Evolutionary conservation across 2,888 invertebrate genomes (phyloP).

Genomic region (Melanchra persicariae): DNA sequence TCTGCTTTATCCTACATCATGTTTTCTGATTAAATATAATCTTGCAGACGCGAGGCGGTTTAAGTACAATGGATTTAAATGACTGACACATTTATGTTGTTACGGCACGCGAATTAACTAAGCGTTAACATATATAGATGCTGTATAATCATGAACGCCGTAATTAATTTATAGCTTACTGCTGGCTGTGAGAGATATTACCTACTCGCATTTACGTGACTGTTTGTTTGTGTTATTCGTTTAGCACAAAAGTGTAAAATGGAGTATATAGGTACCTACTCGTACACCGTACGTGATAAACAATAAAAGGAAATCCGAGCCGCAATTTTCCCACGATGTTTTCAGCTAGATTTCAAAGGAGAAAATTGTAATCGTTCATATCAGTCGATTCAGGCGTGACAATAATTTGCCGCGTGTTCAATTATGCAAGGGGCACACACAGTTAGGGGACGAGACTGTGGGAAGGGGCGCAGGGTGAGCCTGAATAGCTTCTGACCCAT

Average conservation of each 20-base stretch:
- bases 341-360: conserved; percentile 66
- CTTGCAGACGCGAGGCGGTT: conserved; percentile 69
- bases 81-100: conserved; percentile 59
- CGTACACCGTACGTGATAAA: neutral
- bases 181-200: conserved; percentile 31
- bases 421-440: conserved; percentile 88
- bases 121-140: conserved; percentile 32
- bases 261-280: too few relatives aligned
- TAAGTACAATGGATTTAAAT: conserved; percentile 74
- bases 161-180: conserved; percentile 42
- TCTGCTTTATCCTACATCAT: conserved; percentile 67
- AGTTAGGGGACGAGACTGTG: conserved; percentile 75
- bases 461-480: conserved; percentile 70
- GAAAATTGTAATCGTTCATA: conserved; percentile 75
- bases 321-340: conserved; percentile 21
- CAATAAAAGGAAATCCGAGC: conserved; percentile 9
- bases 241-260: conserved; percentile 13
- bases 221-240: conserved; percentile 18
- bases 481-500: conserved; percentile 89
- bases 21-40: conserved; percentile 78
- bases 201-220: conserved; percentile 7
- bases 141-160: conserved; percentile 20
- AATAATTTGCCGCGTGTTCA: conserved; percentile 89
- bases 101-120: conserved; percentile 37
- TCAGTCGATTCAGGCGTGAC: conserved; percentile 81